Evolutionary conservation across 64 coral and sea anemone species (phyloP), one percentile per base, ranked within the genome.

Genomic region (Actinia tenebrosa): DNA sequence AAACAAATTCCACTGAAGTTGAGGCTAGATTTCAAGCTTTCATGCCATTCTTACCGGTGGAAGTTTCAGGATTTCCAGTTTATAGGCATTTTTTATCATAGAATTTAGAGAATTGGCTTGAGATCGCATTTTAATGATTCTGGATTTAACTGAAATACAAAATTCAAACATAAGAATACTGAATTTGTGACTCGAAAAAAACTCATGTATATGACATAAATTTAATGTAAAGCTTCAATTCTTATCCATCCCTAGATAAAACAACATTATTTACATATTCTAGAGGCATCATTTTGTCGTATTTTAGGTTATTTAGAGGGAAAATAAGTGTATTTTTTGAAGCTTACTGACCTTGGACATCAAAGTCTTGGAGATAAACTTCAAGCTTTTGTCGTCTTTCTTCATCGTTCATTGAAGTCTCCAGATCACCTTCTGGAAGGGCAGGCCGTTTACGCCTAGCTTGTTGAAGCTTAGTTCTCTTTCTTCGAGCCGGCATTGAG

Each of bases 311-410:
- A 18, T 19, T 63, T 14, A 45, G 37, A 27, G 1, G 16, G 1
- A 1, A 22, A 45, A 20, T 20, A 13, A 27, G 3, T 10, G 66
- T 4, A 9, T 69, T 43, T 87, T 8, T 46, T 22, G 17, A 61
- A 60, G 54, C 20, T 45, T 2, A n/a, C 4, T 17, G 83, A 97
- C 94, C 94, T 90, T 97, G 88, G 62, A 64, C 89, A 84, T 97
- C 92, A 25, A 93, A 97, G 83, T 97, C 94, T 66, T 91, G 83
- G 26, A 97, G 82, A 30, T 97, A 97, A 58, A 64, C 72, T 44
- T 97, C 94, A 17, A 97, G 60, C 45, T 93, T 97, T 19, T 89
- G 84, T 93, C 83, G 77, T 50, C 94, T 68, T 85, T 97, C 94
- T 44, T 97, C 88, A 15, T 89, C 78, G 44, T 69, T 90, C 94